Evolutionary conservation across 2,797 vertebrate genomes (phyloP).

Genomic region (Chanos chanos): DNA sequence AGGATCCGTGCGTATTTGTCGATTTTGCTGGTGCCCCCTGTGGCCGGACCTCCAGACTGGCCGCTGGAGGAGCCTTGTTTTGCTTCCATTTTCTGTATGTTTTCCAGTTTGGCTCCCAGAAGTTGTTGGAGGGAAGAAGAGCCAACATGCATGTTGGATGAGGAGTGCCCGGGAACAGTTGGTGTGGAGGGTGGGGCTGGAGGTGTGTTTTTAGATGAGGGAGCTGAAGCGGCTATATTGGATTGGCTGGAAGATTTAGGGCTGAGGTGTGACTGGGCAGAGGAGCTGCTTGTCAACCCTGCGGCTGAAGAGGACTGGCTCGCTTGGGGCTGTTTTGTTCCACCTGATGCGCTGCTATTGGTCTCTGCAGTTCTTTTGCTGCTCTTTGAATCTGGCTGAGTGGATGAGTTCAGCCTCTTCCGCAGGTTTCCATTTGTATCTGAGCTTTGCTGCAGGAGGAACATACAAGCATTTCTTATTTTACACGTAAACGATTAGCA

Average conservation of each 20-base stretch:
- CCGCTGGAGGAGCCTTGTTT: slow-evolving; percentile 68
- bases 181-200: slow-evolving; percentile 77
- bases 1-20: slow-evolving; percentile 98
- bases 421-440: slow-evolving; percentile 89
- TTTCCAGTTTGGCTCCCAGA: slow-evolving; percentile 83
- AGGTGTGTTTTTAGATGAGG: slow-evolving; percentile 73
- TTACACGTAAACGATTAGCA: neutral
- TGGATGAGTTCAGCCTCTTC: slow-evolving; percentile 82
- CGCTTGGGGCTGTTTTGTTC: slow-evolving; percentile 60
- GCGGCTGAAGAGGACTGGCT: slow-evolving; percentile 68
- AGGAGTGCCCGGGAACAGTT: slow-evolving; percentile 68
- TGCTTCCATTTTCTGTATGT: slow-evolving; percentile 80
- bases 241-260: slow-evolving; percentile 85
- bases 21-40: slow-evolving; percentile 94
- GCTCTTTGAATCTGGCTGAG: slow-evolving; percentile 71
- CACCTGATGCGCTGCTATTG: slow-evolving; percentile 64
- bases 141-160: slow-evolving; percentile 60
- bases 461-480: slow-evolving; percentile 14
- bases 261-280: slow-evolving; percentile 78
- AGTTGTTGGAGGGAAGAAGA: slow-evolving; percentile 77
- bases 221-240: slow-evolving; percentile 70
- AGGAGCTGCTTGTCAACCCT: slow-evolving; percentile 60
- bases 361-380: slow-evolving; percentile 75
- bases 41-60: slow-evolving; percentile 69
- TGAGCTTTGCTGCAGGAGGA: slow-evolving; percentile 71